Evolutionary conservation across 2,888 invertebrate species (phyloP), one percentile per base, ranked within the genome.

Genomic region (Agonopterix subpropinquella): DNA sequence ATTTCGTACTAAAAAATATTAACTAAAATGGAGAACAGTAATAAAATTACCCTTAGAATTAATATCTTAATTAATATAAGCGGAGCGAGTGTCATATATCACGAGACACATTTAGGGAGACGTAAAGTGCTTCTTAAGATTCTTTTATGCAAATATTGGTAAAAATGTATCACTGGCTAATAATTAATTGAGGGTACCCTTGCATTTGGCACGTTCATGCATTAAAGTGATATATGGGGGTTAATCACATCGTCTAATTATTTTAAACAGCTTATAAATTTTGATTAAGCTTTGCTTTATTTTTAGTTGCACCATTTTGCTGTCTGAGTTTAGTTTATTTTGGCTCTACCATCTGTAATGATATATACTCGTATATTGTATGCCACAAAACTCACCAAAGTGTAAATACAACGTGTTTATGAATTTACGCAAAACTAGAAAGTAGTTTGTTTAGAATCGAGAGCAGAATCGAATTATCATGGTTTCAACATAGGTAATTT

Each of bases 101-200:
- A 79, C 67, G 58, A 57, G 55, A 62, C 64, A 73, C 73, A 69
- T 77, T 77, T 74, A 68, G 64, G 66, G 60, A 64, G 70, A 66
- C 72, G 65, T 69, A 77, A 77, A 79, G 70, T 65, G 83, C 83
- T 82, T 76, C 84, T 82, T 82, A 80, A 69, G 82, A 73, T 75
- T 68, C 73, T 73, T 80, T 78, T 78, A 84, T 81, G 86, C 80
- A 81, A 85, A 85, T 83, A 77, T 70, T 70, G 59, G 67, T 70
- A 68, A 70, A 77, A 77, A 78, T 77, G 74, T 68, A 47, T 43
- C 58, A 11, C 37, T 55, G 53, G 51, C 56, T 62, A 64, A 73
- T 77, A 77, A 87, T 86, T 76, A 85, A 86, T 85, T 70, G 74
- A 64, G 70, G 73, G 73, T 67, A 68, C 71, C 68, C 71, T 67